Conservation (phyloP, 2,113 vertebrate genomes). For the Condylura cristata region DNA sequence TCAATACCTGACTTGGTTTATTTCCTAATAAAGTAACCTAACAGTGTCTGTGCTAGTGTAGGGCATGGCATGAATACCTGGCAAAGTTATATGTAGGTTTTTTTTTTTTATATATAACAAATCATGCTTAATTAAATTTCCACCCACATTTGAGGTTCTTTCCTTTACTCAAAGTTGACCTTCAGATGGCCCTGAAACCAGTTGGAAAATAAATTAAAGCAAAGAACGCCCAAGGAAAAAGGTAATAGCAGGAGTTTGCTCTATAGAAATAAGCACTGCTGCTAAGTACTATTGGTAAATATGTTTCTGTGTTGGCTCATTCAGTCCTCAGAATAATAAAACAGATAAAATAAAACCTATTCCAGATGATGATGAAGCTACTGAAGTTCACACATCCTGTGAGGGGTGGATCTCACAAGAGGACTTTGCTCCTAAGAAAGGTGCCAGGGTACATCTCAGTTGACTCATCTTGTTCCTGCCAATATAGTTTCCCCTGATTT, state of each 20-base stretch:
- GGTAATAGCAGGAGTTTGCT: neutral
- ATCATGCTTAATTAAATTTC: neutral
- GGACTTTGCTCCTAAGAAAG: neutral
- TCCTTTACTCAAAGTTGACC: constrained; percentile 16
- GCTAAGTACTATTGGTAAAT: neutral
- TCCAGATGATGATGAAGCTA: neutral
- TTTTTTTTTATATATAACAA: neutral
- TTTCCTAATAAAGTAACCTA: neutral
- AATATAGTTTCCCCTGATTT: neutral
- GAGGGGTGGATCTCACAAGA: neutral
- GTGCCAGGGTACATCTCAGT: neutral
- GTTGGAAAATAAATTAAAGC: constrained; percentile 44
- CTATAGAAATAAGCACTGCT: neutral
- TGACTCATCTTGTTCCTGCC: neutral
- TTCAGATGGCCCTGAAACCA: neutral
- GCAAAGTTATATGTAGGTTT: neutral
- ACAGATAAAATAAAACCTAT: neutral
- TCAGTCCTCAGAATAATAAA: neutral
- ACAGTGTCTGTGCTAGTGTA: neutral
- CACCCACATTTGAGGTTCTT: neutral
- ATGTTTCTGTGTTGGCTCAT: neutral
- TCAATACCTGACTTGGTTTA: neutral
- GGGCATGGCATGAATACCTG: neutral
- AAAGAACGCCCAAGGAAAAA: neutral
- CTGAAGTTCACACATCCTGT: neutral